Evolutionary conservation across 2,888 invertebrate genomes (phyloP), one percentile per base, ranked within the genome.

Genomic region (Metacarcinus magister): DNA sequence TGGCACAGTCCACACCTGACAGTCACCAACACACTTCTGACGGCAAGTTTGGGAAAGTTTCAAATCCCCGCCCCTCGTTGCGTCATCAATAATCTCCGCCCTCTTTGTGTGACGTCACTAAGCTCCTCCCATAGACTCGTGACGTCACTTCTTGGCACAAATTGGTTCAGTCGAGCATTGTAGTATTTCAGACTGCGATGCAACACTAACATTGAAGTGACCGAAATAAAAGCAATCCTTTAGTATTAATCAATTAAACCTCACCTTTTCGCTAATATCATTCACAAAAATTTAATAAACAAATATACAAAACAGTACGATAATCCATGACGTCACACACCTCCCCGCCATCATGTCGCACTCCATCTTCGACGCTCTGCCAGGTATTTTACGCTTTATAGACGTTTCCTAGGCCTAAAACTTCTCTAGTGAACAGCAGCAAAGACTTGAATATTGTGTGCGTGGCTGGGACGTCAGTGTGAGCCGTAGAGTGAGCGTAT

Each of bases 1-100:
- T 96, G 93, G 87, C 96, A 96, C 95, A 93, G 60, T 96, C 96
- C 96, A 39, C 94, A 96, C 96, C 44, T 75, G 67, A 94, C 96
- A 93, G 96, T 93, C 43, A 90, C 95, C 96, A 94, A 95, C 94
- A 96, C 96, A 96, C 96, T 93, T 96, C 96, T 96, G 96, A 96
- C 95, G 89, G 67, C 91, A 87, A 93, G 46, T 96, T 95, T 95
- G 90, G 92, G 94, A 90, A 96, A 96, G 91, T 95, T 96, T 96
- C 90, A 95, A 96, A 96, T 93, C 92, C 95, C 96, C 96, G 93
- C 95, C 96, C 95, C 95, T 87, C 87, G 60, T 48, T 39, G 89
- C 95, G 95, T 95, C 96, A 92, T 43, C 54, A 75, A 87, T 95
- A 93, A 95, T 92, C 95, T 48, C 96, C 95, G 93, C 96, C 96